Base-by-base conservation (phyloP, 2,888 invertebrate genomes). In the Drosophila anceps region DNA sequence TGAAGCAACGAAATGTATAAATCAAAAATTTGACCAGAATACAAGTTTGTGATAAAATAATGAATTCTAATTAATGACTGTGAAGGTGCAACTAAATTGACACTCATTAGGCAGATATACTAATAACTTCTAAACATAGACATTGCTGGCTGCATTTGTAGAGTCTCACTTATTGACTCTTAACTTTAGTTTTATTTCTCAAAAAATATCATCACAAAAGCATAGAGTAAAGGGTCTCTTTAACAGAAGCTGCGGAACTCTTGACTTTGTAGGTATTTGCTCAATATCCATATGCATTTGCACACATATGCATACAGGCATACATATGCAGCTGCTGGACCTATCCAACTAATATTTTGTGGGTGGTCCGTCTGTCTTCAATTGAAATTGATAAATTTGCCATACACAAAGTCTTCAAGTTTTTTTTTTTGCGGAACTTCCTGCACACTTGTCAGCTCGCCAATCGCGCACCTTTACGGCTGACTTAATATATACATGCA, bases 391-490 rank as follows among this genome's bases (percentile, higher is more conserved):
- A 31, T 54, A 35, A 39, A 50, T 51, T 48, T 73, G 50, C 7
- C 59, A 44, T 46, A 48, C 29, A 18, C 33, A 15, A 55, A 33
- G 43, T 51, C 41, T 64, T 53, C 9, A 53, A 66, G 31, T 46
- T 46, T 59, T 63, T 46, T 59, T 63, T 73, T 62, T 73, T 73
- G 35, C 31, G 51, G 44, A 18, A 59, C 78, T 78, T 81, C 79
- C 79, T 73, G 82, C 48, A 53, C 69, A 68, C 48, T 75, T 73
- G 74, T 44, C 69, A 73, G 43, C 33, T 58, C 33, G 63, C 33
- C 77, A 79, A 89, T 81, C 79, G 76, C 44, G 33, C 60, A 33
- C 66, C 69, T 76, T 84, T 73, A 79, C 75, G 63, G 73, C 84
- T 87, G 87, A 89, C 77, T 84, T 75, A 57, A 61, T 55, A 54